Evolutionary conservation across 2,888 invertebrate species (phyloP).

Genomic region (Tetanocera ferruginea): DNA sequence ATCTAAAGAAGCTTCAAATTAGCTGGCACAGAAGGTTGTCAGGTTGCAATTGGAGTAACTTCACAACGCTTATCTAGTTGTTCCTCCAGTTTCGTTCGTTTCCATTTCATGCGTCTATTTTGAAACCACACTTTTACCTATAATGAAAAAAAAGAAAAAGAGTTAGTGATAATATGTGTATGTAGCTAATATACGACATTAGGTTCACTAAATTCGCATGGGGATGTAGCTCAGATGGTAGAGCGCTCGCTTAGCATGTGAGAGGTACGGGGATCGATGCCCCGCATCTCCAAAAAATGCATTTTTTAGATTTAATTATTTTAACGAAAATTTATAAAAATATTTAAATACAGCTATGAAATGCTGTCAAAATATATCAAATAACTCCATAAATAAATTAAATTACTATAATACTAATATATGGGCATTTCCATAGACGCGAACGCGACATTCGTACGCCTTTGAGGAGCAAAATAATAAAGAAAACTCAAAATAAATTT

Average conservation of each 20-base stretch:
- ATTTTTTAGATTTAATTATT: too few species aligned
- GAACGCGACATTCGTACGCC: too few species aligned
- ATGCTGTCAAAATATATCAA: too few species aligned
- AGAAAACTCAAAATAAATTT: too few species aligned
- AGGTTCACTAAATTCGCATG: too few species aligned
- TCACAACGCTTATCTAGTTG: neutral
- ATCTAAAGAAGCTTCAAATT: neutral
- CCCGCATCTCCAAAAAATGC: constrained; percentile 70
- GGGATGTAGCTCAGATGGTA: constrained; percentile 71
- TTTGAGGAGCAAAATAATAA: too few species aligned
- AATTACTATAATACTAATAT: too few species aligned
- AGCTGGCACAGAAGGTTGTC: neutral
- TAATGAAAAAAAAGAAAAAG: constrained; percentile 63
- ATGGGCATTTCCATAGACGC: too few species aligned
- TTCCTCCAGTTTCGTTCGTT: constrained; percentile 76
- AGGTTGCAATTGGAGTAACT: neutral
- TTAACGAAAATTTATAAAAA: too few species aligned
- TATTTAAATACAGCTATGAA: too few species aligned
- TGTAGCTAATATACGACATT: neutral
- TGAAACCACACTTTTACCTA: constrained; percentile 90
- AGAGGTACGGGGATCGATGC: constrained; percentile 71
- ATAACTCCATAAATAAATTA: too few species aligned
- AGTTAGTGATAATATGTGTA: too few species aligned
- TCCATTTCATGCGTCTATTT: constrained; percentile 89
- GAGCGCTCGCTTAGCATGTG: constrained; percentile 71